Percentiles rank a stretch among this genome's conserved stretches.
Evolutionary conservation across 1,140 invertebrate genomes (phyloP).

Genomic region (Zaprionus inermis): DNA sequence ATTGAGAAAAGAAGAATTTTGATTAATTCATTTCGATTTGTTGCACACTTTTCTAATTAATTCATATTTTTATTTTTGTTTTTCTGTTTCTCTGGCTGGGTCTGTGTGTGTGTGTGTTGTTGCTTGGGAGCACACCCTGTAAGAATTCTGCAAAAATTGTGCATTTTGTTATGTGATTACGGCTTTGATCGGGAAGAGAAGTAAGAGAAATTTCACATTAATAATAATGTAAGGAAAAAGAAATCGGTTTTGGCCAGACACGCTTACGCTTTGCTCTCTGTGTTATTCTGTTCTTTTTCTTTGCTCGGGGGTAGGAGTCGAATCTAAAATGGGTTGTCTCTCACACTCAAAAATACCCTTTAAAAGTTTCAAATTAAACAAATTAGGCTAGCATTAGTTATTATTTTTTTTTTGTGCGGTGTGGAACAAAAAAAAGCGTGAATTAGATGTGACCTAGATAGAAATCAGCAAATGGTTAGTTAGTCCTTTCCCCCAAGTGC

Average conservation of each 20-base stretch:
- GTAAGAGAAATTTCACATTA: constrained; percentile 61
- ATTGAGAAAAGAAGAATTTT: constrained; percentile 81
- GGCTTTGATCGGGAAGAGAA: constrained; percentile 65
- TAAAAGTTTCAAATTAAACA: constrained; percentile 27
- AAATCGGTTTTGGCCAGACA: constrained; percentile 33
- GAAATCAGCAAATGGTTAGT: constrained; percentile 7
- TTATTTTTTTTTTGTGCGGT: too few relatives aligned
- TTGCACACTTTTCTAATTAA: constrained; percentile 25
- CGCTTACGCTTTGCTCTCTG: constrained; percentile 50
- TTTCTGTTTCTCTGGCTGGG: constrained; percentile 3
- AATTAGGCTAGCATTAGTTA: constrained; percentile 14
- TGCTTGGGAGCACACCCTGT: constrained; percentile 24
- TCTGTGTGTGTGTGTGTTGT: constrained; percentile 9
- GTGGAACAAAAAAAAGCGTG: constrained; percentile 3
- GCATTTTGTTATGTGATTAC: constrained; percentile 22
- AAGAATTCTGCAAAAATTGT: constrained; percentile 35
- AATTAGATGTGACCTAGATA: constrained; percentile 7
- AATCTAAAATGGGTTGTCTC: constrained; percentile 1
- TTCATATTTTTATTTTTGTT: constrained; percentile 4
- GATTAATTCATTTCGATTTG: constrained; percentile 71
- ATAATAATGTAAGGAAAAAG: constrained; percentile 51
- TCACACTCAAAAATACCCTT: constrained; percentile 9
- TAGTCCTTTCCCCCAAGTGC: background rate
- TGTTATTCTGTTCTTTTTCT: constrained; percentile 1
- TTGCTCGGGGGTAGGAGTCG: constrained; percentile 13